phyloP scores from a whole-genome alignment of 2,797 vertebrate species.

The Coluber constrictor region DNA sequence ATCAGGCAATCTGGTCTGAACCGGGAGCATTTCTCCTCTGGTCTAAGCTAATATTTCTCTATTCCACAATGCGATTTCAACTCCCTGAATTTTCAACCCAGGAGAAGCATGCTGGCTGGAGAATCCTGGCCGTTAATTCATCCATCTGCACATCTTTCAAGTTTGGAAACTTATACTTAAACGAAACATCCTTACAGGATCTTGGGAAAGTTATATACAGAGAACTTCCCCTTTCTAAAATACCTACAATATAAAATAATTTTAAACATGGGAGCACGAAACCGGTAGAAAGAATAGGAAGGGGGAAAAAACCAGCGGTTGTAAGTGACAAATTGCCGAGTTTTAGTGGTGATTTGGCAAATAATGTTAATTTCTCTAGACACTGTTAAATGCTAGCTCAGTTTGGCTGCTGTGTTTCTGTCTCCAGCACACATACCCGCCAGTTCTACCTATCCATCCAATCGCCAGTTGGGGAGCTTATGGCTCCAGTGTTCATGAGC shows the following conservation, averaged over 20 bases:
- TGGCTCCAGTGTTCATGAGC: conserved; percentile 90
- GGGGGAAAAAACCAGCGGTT: too few relatives aligned
- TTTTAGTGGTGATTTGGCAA: background rate
- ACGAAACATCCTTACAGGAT: background rate
- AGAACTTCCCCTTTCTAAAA: background rate
- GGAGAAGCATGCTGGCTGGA: background rate
- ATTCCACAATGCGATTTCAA: background rate
- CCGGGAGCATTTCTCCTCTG: too few relatives aligned
- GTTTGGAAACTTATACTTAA: background rate
- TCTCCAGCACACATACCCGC: conserved; percentile 83
- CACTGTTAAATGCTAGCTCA: background rate
- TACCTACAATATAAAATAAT: background rate
- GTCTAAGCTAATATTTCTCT: background rate
- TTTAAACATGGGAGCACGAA: background rate
- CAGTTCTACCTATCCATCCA: conserved; percentile 97
- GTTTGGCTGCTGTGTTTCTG: rapidly evolving
- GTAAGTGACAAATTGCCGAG: background rate
- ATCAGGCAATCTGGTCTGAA: too few relatives aligned
- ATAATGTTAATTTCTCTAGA: background rate
- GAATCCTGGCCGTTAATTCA: background rate
- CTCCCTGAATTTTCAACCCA: background rate
- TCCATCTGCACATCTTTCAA: background rate
- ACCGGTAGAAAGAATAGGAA: background rate
- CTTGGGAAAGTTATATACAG: background rate
- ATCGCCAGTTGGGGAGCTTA: conserved; percentile 92